Evolutionary conservation across 1,140 invertebrate species (phyloP), one percentile per base, ranked within the genome.

Genomic region (Latrodectus geometricus): DNA sequence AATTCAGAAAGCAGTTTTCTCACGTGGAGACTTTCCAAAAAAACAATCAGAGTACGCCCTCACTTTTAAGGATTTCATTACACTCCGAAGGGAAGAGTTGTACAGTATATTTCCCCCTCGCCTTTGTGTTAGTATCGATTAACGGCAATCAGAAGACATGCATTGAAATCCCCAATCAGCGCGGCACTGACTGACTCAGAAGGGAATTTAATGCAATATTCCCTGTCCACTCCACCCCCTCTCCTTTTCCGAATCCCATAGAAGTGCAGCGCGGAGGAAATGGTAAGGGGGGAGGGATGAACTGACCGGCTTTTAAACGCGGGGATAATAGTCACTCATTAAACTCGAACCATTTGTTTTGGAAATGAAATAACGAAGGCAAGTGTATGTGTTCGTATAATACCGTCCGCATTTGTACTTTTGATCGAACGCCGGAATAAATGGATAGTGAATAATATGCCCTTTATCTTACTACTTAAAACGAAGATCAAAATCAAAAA

Each of bases 261-360:
- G 48, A 81, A 81, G 79, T 70, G 79, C 79, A 72, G 56, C 76
- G 70, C 12, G 49, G 77, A 70, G 68, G 68, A 72, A 72, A 56
- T 15, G 20, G 54, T 61, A 35, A 17, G 52, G 21, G 68, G 76
- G 15, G 74, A 15, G 54, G 12, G 11, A 61, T n/a, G 48, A n/a
- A 74, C 21, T 70, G 83, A 73, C 50, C 74, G 79, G 20, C 65
- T 72, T 86, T 35, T 78, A 77, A 78, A 70, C 83, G 74, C 74
- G 65, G 75, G 83, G 65, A 86, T 77, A 86, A 86, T 86, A 86
- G 66, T 86, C 75, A 86, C 83, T 86, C 83, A 86, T 86, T 86
- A 86, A 86, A 86, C 77, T 78, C 83, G 66, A 86, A 86, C 83
- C 83, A 86, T 86, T 86, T 86, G 83, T 86, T 86, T 86, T 86